Percentiles rank a stretch among this genome's conserved stretches.
Evolutionary conservation across 2,113 vertebrate species (phyloP).

Genomic region (Uria aalge): DNA sequence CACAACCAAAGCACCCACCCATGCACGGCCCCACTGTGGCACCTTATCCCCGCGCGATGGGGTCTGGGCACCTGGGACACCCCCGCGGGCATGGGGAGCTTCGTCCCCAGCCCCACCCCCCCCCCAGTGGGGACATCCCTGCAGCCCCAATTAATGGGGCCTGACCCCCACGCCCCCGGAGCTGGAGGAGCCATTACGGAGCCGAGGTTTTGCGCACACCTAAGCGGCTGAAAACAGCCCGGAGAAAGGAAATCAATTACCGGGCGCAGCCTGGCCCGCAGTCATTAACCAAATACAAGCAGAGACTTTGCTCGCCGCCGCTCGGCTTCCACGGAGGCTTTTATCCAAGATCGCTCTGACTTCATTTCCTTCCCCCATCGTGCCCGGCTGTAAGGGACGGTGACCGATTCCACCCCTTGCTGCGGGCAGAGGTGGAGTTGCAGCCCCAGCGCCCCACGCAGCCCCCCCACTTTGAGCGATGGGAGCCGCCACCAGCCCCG

Average conservation of each 20-base stretch:
- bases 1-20: accelerated
- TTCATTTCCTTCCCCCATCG: not conserved
- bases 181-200: not conserved
- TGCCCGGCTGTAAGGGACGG: not conserved
- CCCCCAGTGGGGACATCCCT: not conserved
- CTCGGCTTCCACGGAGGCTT: not conserved
- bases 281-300: not conserved
- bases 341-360: not conserved
- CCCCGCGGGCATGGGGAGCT: accelerated
- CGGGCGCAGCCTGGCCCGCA: not conserved
- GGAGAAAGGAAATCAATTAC: slow-evolving; percentile 44
- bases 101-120: no score
- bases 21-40: accelerated
- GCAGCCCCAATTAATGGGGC: not conserved
- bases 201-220: not conserved
- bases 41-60: accelerated
- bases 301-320: not conserved
- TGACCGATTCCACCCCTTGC: not conserved
- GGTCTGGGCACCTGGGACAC: not conserved
- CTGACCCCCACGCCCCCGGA: not conserved
- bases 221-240: slow-evolving; percentile 32
- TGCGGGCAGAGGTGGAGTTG: not conserved
- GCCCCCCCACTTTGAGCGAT: accelerated
- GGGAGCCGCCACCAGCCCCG: not conserved
- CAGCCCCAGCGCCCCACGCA: not conserved